These are phyloP conservation scores for Microcebus jonahi DNA, from an alignment of 2,113 vertebrate genomes.

Conservation along the genomic window DNA sequence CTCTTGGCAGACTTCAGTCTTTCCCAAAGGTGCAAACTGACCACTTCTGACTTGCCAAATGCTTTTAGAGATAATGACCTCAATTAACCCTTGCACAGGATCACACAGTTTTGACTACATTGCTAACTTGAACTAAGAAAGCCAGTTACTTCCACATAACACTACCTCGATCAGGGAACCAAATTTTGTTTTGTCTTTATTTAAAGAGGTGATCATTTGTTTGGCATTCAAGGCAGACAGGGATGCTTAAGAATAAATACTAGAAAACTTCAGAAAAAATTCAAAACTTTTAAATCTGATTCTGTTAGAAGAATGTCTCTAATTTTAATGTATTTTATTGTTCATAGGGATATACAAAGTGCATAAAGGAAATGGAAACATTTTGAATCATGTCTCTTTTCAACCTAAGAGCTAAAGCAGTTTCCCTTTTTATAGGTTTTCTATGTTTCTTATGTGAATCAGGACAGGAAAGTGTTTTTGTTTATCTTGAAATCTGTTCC, in stretches of 20 bases:
- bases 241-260: background rate
- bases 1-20: background rate
- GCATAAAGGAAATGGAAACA: background rate
- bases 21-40: background rate
- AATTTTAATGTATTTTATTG: background rate
- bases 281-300: background rate
- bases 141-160: background rate
- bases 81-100: background rate
- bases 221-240: background rate
- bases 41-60: background rate
- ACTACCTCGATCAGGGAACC: background rate
- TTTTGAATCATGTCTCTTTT: background rate
- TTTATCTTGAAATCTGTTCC: slow-evolving; percentile 69
- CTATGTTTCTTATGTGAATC: background rate
- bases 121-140: background rate
- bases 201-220: background rate
- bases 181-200: background rate
- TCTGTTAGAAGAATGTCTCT: background rate
- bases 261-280: background rate
- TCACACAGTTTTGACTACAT: background rate
- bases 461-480: background rate
- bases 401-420: background rate
- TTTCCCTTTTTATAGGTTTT: slow-evolving; percentile 27
- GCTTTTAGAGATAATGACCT: background rate
- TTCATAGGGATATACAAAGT: background rate